Evolutionary conservation across 2,888 invertebrate genomes (phyloP), one percentile per base, ranked within the genome.

Genomic region (Ornithoptera priamus): DNA sequence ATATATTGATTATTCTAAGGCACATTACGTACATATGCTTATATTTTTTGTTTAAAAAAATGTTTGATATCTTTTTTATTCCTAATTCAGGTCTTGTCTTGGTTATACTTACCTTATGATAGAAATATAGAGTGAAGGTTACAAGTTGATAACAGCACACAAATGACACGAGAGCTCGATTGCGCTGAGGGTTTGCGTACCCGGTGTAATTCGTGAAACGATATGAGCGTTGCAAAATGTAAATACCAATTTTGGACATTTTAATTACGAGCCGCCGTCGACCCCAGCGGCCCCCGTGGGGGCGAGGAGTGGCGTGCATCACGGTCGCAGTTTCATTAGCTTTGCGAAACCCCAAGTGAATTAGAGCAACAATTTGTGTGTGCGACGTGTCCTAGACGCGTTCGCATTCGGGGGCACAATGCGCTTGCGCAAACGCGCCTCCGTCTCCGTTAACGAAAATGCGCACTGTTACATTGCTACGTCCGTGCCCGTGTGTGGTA

Each of bases 331-430:
- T 84, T 85, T 82, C 85, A 82, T 88, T 86, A 84, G 82, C 76
- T 91, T 92, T 91, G 84, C 91, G 90, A 89, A 89, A 90, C 81
- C 46, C 75, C 77, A 74, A 78, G 87, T 80, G 89, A 92, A 91
- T 88, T 90, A 85, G 91, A 91, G 90, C 90, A 88, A 88, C 83
- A 87, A 89, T 89, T 87, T 88, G 85, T 85, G 83, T 84, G 80
- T 83, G 85, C 82, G 85, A 87, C 86, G 86, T 88, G 89, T 87
- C 87, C 87, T 86, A 86, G 81, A 77, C 83, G 81, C 78, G 80
- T 78, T 78, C 78, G 78, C 78, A 81, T 78, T 78, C 78, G 78
- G 46, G 46, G 78, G 81, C 77, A 84, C 83, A 83, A 83, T 83
- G 74, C 71, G 66, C 72, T 84, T 82, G 76, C 82, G 83, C 77